phyloP scores from a whole-genome alignment of 2,797 vertebrate genomes.

The Characodon lateralis region DNA sequence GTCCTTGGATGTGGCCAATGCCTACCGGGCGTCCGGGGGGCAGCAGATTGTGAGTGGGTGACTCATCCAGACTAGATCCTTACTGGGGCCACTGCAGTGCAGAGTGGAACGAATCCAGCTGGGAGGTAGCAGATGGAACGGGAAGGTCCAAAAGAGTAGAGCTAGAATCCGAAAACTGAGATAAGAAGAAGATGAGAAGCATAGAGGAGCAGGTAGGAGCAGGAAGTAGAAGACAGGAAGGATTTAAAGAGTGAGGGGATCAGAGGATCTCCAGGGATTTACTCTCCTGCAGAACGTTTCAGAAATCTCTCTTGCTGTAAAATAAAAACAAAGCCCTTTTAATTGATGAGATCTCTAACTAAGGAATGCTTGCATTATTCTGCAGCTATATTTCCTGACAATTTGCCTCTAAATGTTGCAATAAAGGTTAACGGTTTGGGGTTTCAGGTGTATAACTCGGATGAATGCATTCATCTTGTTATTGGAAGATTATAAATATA shows the following conservation, averaged over 20 bases:
- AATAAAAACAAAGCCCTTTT: not conserved
- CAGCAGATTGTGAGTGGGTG: conserved; percentile 76
- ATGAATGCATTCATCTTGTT: not conserved
- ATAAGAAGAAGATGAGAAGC: conserved; percentile 15
- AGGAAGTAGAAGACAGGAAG: conserved; percentile 16
- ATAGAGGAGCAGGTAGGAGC: conserved; percentile 34
- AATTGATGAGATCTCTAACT: not conserved
- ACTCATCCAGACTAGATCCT: conserved; percentile 70
- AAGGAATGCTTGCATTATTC: not conserved
- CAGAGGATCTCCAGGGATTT: conserved; percentile 21
- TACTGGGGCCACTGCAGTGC: conserved; percentile 68
- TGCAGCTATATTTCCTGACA: not conserved
- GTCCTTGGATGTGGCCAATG: conserved; percentile 49
- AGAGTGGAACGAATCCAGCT: conserved; percentile 72
- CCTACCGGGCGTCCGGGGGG: conserved; percentile 58
- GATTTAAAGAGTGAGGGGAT: conserved; percentile 26
- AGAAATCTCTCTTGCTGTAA: conserved; percentile 4
- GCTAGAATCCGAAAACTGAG: conserved; percentile 33
- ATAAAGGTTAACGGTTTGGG: not conserved
- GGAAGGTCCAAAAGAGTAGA: conserved; percentile 37
- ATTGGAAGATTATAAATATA: not conserved
- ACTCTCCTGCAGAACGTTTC: not conserved
- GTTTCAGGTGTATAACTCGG: not conserved
- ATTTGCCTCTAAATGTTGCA: not conserved
- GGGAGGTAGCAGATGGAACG: conserved; percentile 72